These are phyloP conservation scores for Pyrocephalus nanus DNA, from an alignment of 2,797 vertebrate genomes.

Conservation along the genomic window DNA sequence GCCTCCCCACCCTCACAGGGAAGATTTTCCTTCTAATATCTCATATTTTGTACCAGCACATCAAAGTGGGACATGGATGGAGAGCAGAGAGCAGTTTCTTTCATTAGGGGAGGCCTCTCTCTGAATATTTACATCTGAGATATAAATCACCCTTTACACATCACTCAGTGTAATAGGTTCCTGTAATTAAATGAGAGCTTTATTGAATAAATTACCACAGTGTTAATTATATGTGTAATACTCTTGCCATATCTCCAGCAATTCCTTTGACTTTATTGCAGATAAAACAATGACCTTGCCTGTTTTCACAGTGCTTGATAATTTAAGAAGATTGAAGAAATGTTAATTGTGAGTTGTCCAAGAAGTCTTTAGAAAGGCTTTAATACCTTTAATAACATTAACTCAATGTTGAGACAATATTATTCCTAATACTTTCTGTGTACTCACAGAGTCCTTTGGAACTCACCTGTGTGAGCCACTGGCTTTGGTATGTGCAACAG, in stretches of 20 bases:
- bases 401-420: not conserved
- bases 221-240: constrained; percentile 28
- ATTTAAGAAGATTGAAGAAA: constrained; percentile 7
- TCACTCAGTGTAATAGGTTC: constrained; percentile 9
- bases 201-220: constrained; percentile 56
- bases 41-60: not conserved
- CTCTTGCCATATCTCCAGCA: not conserved
- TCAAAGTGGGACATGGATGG: fast-evolving
- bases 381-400: not conserved
- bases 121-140: not conserved
- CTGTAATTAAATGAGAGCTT: constrained; percentile 56
- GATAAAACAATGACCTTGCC: constrained; percentile 49
- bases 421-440: not conserved
- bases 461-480: not conserved
- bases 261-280: constrained; percentile 42
- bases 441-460: not conserved
- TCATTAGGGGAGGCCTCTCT: not conserved
- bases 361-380: not conserved
- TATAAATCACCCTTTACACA: not conserved
- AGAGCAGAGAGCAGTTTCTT: not conserved
- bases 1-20: fast-evolving
- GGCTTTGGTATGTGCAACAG: not conserved
- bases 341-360: not conserved
- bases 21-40: not conserved
- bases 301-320: constrained; percentile 8